These are phyloP conservation scores for Aplidium turbinatum DNA, from an alignment of 23 tunicate species.

Conservation along the genomic window DNA sequence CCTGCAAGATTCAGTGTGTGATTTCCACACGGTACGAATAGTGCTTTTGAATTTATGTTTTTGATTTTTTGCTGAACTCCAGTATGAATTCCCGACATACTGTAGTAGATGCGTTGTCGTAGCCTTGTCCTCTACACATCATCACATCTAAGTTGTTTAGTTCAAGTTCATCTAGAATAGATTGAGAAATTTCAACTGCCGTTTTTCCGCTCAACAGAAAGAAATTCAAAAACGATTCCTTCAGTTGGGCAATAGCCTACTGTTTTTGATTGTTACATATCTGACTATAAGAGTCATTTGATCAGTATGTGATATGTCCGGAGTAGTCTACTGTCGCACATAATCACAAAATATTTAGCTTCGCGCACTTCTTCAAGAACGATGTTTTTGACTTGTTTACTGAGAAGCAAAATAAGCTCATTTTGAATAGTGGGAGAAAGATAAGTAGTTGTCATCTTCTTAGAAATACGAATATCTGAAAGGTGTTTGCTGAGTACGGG, in stretches of 20 bases:
- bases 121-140: slow-evolving; percentile 63
- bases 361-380: slow-evolving; percentile 40
- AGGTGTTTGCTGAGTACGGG: slow-evolving; percentile 59
- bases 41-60: slow-evolving; percentile 64
- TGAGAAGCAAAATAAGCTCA: slow-evolving; percentile 37
- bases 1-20: slow-evolving; percentile 63
- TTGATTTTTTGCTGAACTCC: slow-evolving; percentile 57
- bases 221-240: slow-evolving; percentile 58
- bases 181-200: slow-evolving; percentile 63
- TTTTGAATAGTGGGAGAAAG: too few species aligned
- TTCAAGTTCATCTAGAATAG: slow-evolving; percentile 51
- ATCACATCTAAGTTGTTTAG: slow-evolving; percentile 57
- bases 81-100: slow-evolving; percentile 55
- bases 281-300: slow-evolving; percentile 56
- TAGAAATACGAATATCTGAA: slow-evolving; percentile 48
- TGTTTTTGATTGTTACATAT: slow-evolving; percentile 56
- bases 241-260: slow-evolving; percentile 54
- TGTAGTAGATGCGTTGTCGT: slow-evolving; percentile 63
- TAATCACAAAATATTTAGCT: slow-evolving; percentile 52
- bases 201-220: slow-evolving; percentile 52
- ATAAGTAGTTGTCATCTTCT: slow-evolving; percentile 45
- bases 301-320: slow-evolving; percentile 62
- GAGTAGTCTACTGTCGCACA: slow-evolving; percentile 62
- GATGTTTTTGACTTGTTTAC: slow-evolving; percentile 35
- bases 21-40: slow-evolving; percentile 57